Evolutionary conservation across 2,113 vertebrate genomes (phyloP), one percentile per base, ranked within the genome.

Genomic region (Myodes glareolus): DNA sequence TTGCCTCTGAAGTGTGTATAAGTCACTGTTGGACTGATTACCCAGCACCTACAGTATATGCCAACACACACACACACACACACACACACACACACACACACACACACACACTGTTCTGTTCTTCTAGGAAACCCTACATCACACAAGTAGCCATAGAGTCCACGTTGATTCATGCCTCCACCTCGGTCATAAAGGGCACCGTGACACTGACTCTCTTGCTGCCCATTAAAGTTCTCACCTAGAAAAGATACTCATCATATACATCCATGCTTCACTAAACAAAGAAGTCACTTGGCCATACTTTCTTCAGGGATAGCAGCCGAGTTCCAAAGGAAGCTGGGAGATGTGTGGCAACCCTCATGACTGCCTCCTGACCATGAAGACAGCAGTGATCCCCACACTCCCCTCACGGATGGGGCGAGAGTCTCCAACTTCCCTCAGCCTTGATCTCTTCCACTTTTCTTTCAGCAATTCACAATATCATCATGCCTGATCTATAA

Each of bases 101-200:
- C 4, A 10, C 36, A 13, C 52, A 13, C 14, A 33, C 1, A 10
- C 14, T 65, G 17, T 88, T 88, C 33, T 39, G 33, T 10, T 73
- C 65, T 36, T 55, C 65, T 88, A 14, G 21, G 72, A 45, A 88
- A 25, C 36, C 47, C 47, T 39, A 36, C 36, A 29, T 58, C 67
- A n/a, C 25, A 72, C 73, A 63, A 8, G 39, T 16, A 76, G 6
- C 61, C 23, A 36, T 36, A 50, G 63, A 7, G 16, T 10, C 50
- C 39, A 1, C 4, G 14, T 17, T 13, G 42, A 82, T 70, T 16
- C 50, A 1, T 17, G 39, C 11, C 17, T 45, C 16, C 5, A 0
- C 1, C 8, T 65, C 1, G 21, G 25, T 21, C 52, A 0, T 6
- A 50, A 10, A 19, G 0, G 33, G 27, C 21, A 1, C 14, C 1